Evolutionary conservation across 2,797 vertebrate genomes (phyloP).

Genomic region (Merluccius polli): DNA sequence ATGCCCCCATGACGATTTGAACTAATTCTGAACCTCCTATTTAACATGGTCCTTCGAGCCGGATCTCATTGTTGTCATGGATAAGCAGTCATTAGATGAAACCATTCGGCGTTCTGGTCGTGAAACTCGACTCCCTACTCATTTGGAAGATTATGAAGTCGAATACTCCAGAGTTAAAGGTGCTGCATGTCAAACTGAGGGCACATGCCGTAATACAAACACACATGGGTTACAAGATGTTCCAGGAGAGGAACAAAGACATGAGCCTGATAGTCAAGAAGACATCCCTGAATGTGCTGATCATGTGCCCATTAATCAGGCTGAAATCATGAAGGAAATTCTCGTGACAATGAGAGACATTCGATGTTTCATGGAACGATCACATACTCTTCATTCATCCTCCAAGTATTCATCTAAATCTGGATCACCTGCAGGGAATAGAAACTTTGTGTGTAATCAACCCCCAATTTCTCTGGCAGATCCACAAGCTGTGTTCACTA

Average conservation of each 20-base stretch:
- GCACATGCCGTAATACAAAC: background rate
- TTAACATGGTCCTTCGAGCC: too few relatives aligned
- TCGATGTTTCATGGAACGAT: background rate
- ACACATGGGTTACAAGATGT: background rate
- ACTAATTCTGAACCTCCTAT: too few relatives aligned
- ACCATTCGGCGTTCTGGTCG: background rate
- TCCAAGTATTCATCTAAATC: background rate
- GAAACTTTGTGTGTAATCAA: background rate
- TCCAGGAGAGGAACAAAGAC: background rate
- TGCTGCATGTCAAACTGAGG: conserved; percentile 4
- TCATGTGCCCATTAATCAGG: background rate
- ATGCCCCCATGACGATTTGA: too few relatives aligned
- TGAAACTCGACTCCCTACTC: background rate
- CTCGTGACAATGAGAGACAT: background rate
- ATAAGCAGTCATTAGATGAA: background rate
- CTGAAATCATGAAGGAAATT: background rate
- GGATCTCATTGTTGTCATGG: background rate
- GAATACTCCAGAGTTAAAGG: background rate
- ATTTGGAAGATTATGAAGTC: conserved; percentile 3
- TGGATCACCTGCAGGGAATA: background rate
- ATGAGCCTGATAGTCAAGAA: background rate
- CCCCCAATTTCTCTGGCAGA: background rate
- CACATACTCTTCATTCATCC: background rate
- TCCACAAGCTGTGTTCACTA: background rate
- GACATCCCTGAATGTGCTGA: background rate